Conservation (phyloP, 2,797 vertebrate species). For the Cossypha heuglini region DNA sequence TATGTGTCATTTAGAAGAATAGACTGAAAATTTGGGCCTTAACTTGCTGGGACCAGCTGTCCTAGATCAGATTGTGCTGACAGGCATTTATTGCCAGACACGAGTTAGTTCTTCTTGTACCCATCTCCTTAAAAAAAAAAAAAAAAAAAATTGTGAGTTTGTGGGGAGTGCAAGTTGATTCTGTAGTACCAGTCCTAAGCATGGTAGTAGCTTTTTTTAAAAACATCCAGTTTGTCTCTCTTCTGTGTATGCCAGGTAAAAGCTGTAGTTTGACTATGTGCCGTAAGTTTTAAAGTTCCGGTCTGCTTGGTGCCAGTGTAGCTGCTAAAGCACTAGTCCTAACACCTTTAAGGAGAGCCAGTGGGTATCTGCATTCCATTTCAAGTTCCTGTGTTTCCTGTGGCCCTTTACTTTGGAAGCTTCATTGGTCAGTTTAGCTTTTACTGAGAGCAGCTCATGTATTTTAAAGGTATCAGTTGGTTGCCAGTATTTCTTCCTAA, state of each 20-base stretch:
- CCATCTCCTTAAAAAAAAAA: not conserved
- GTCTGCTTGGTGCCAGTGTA: conserved; percentile 53
- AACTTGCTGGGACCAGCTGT: conserved; percentile 48
- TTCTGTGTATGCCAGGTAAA: conserved; percentile 25
- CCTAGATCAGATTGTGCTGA: conserved; percentile 57
- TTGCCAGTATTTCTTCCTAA: conserved; percentile 51
- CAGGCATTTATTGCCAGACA: conserved; percentile 43
- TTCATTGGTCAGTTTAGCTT: not conserved
- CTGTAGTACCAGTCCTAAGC: conserved; percentile 25
- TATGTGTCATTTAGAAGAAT: conserved; percentile 15
- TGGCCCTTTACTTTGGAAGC: not conserved
- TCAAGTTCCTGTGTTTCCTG: not conserved
- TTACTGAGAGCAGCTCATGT: not conserved
- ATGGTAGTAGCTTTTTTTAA: conserved; percentile 38
- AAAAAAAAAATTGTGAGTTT: not conserved
- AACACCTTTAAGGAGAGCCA: conserved; percentile 39
- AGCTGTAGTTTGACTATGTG: conserved; percentile 38
- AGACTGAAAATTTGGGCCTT: conserved; percentile 38
- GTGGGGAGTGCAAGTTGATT: conserved; percentile 45
- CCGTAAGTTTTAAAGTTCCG: conserved; percentile 20
- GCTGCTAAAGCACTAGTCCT: conserved; percentile 39
- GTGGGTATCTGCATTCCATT: conserved; percentile 68
- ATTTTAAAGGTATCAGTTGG: not conserved
- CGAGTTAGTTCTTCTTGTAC: not conserved
- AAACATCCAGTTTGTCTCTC: conserved; percentile 1